Percentiles rank a stretch among this genome's conserved stretches.
phyloP scores from a whole-genome alignment of 2,113 vertebrate species.

The Rhabdomys dilectus region DNA sequence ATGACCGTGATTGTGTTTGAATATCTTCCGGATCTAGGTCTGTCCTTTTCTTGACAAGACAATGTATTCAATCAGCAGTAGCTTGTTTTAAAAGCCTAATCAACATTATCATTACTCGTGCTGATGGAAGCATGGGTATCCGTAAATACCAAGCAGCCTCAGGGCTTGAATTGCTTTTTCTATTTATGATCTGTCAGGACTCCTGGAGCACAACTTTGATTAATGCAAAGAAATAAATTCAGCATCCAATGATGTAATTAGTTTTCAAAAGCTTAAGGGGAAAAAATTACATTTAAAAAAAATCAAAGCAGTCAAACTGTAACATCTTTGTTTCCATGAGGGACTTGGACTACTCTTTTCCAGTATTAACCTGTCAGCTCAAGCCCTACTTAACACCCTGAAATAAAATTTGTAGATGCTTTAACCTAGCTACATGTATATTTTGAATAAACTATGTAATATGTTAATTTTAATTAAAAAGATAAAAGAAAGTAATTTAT shows the following conservation, averaged over 20 bases:
- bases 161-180: conserved; percentile 59
- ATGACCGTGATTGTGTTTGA: conserved; percentile 17
- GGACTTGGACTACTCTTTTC: neutral
- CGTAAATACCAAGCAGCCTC: conserved; percentile 50
- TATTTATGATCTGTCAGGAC: conserved; percentile 54
- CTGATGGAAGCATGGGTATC: conserved; percentile 41
- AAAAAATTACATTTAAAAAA: conserved; percentile 37
- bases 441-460: conserved; percentile 38
- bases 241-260: conserved; percentile 58
- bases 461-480: conserved; percentile 30
- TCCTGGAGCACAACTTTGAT: conserved; percentile 61
- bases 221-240: conserved; percentile 66
- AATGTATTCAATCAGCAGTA: conserved; percentile 46
- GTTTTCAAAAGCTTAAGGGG: conserved; percentile 21
- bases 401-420: neutral
- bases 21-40: conserved; percentile 19
- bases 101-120: conserved; percentile 40
- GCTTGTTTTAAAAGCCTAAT: conserved; percentile 49
- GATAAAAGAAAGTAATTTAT: neutral
- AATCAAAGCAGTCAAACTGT: conserved; percentile 53
- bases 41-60: conserved; percentile 46
- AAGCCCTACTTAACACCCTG: neutral
- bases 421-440: conserved; percentile 24
- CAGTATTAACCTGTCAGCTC: neutral
- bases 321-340: conserved; percentile 36